These are phyloP conservation scores for Trematocara unimaculatum DNA, from an alignment of 2,113 vertebrate genomes.

Conservation along the genomic window DNA sequence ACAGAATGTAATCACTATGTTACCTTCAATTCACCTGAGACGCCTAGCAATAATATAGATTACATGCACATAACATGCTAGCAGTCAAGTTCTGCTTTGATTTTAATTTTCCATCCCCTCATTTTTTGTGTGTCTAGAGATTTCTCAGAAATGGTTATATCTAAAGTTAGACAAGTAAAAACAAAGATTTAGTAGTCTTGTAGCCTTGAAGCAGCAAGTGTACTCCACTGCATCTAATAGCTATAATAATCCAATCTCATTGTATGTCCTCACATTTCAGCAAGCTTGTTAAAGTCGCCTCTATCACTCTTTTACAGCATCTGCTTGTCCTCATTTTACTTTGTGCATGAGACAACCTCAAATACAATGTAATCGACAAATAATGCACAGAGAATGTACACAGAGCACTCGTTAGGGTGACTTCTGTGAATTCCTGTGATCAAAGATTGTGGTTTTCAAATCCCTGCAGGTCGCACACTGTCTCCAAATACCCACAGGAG, in stretches of 20 bases:
- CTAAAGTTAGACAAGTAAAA: neutral
- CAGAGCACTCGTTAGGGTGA: neutral
- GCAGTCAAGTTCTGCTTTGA: neutral
- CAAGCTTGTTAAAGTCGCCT: neutral
- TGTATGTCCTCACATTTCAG: neutral
- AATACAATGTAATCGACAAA: neutral
- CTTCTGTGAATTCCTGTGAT: constrained; percentile 47
- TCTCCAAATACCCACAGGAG: neutral
- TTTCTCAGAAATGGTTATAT: neutral
- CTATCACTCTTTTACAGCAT: neutral
- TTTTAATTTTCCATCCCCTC: neutral
- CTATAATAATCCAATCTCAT: neutral
- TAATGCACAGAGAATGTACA: neutral
- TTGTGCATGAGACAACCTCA: neutral
- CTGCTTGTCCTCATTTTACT: neutral
- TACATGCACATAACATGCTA: neutral
- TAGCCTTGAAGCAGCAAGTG: neutral
- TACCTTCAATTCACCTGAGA: neutral
- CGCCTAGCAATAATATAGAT: neutral
- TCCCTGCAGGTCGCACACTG: constrained; percentile 5
- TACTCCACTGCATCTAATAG: neutral
- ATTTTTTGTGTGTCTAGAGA: neutral
- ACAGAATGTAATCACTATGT: neutral
- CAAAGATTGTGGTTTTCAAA: constrained; percentile 20
- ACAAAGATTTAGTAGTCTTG: neutral